phyloP scores from a whole-genome alignment of 2,797 vertebrate genomes.

The Micromesistius poutassou region DNA sequence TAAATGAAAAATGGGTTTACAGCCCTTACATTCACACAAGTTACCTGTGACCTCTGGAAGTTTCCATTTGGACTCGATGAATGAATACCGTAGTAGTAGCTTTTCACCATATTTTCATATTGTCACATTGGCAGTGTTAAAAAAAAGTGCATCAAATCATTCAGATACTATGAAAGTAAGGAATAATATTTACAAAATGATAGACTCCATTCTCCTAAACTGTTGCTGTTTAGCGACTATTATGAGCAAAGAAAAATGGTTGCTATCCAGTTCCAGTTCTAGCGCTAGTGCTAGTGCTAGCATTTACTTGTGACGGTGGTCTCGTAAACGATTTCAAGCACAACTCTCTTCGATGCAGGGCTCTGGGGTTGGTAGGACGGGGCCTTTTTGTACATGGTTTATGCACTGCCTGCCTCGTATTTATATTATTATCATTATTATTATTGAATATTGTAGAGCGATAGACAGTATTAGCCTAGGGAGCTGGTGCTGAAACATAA shows the following conservation, averaged over 20 bases:
- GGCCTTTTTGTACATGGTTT: conserved; percentile 78
- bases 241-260: not conserved
- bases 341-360: conserved; percentile 41
- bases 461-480: conserved; percentile 75
- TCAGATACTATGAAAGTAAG: not conserved
- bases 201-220: not conserved
- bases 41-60: too few species aligned
- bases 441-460: conserved; percentile 70
- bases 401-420: conserved; percentile 87
- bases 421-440: conserved; percentile 66
- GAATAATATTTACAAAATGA: not conserved
- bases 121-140: not conserved
- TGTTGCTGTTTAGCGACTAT: not conserved
- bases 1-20: not conserved
- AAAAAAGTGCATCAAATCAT: conserved; percentile 2
- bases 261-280: not conserved
- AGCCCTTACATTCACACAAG: not conserved
- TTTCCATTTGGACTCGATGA: too few species aligned
- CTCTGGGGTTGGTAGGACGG: conserved; percentile 44
- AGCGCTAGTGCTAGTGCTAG: not conserved
- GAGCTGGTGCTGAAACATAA: conserved; percentile 74
- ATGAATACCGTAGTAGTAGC: too few species aligned
- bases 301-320: not conserved
- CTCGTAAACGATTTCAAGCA: not conserved
- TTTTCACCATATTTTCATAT: not conserved